Evolutionary conservation across 2,888 invertebrate genomes (phyloP).

Genomic region (Pseudococcus viburni): DNA sequence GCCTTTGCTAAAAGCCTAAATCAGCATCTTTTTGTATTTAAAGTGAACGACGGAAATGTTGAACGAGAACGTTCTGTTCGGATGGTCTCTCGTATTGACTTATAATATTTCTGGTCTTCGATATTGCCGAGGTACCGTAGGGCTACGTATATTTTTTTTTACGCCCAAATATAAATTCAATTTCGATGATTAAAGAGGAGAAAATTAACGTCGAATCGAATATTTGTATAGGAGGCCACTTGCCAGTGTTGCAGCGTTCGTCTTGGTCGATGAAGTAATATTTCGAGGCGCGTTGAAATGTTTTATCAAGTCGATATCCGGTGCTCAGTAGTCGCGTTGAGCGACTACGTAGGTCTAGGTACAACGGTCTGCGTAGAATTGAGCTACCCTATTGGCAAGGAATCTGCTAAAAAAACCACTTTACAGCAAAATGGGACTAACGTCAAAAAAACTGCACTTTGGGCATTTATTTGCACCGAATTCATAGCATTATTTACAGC

Average conservation of each 20-base stretch:
- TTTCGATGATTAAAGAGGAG: neutral
- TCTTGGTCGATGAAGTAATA: neutral
- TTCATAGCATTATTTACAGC: too few relatives aligned
- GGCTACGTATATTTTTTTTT: neutral
- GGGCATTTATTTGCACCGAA: too few relatives aligned
- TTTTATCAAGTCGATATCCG: neutral
- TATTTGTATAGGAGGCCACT: neutral
- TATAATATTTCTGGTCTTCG: neutral
- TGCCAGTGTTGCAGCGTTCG: neutral
- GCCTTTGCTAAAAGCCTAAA: neutral
- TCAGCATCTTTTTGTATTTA: neutral
- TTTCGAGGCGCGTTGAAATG: neutral
- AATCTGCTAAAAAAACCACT: too few relatives aligned
- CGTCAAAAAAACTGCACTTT: too few relatives aligned
- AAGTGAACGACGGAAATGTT: neutral
- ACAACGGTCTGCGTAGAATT: neutral
- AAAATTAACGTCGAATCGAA: neutral
- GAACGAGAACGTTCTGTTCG: neutral
- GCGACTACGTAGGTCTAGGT: neutral
- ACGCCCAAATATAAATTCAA: neutral
- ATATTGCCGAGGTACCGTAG: neutral
- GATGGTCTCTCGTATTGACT: neutral
- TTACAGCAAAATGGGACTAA: too few relatives aligned
- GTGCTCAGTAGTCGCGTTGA: neutral
- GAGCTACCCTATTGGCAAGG: too few relatives aligned